Evolutionary conservation across 2,113 vertebrate species (phyloP).

Genomic region (Pangasianodon hypophthalmus): DNA sequence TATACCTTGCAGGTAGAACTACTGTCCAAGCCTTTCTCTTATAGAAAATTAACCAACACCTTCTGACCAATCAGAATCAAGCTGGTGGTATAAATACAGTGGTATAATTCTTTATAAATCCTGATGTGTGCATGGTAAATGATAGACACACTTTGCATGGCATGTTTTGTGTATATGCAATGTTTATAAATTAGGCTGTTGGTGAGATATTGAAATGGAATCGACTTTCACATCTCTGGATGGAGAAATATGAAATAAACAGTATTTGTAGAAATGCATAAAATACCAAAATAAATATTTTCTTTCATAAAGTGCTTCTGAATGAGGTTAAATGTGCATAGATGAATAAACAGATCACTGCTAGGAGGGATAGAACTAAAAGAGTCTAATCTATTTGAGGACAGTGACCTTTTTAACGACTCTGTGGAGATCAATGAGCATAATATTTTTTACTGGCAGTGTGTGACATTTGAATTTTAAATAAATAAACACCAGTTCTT

Average conservation of each 20-base stretch:
- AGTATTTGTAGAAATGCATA: background rate
- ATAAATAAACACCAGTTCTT: constrained; percentile 44
- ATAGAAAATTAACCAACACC: no score
- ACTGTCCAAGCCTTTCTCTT: no score
- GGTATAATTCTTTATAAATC: background rate
- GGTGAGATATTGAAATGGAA: background rate
- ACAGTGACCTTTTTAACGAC: constrained; percentile 40
- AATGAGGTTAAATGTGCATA: background rate
- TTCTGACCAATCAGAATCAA: no score
- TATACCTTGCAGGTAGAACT: no score
- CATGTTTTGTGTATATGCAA: no score
- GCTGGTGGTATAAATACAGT: no score
- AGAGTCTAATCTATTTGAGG: constrained; percentile 21
- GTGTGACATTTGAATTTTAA: constrained; percentile 42
- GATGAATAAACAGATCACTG: constrained; percentile 11
- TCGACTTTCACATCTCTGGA: background rate
- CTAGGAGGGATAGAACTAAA: background rate
- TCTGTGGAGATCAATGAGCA: constrained; percentile 8
- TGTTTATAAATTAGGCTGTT: no score
- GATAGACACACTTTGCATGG: background rate
- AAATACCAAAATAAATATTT: background rate
- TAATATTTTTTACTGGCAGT: background rate
- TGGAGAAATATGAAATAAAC: background rate
- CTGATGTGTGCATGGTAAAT: background rate
- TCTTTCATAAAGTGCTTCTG: background rate